These are phyloP conservation scores for Cataglyphis altisquamis DNA, from an alignment of 2,888 invertebrate species.

Conservation along the genomic window DNA sequence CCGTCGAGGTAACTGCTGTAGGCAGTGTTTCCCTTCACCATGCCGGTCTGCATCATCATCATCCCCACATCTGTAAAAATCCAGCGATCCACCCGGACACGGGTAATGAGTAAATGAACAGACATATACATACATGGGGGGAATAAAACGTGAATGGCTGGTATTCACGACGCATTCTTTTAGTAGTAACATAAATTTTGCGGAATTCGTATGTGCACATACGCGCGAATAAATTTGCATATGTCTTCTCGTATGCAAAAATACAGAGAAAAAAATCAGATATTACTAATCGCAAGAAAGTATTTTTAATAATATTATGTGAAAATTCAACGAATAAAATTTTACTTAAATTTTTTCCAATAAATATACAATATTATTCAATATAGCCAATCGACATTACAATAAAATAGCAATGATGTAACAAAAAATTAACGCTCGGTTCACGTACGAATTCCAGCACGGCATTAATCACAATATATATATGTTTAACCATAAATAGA, in stretches of 20 bases:
- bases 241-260: not conserved
- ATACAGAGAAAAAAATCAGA: not conserved
- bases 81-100: slow-evolving; percentile 77
- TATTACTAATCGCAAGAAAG: not conserved
- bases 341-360: not conserved
- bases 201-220: slow-evolving; percentile 49
- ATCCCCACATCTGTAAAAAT: slow-evolving; percentile 97
- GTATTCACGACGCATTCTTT: slow-evolving; percentile 29
- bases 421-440: not conserved
- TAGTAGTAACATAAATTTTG: slow-evolving; percentile 31
- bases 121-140: slow-evolving; percentile 41
- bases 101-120: slow-evolving; percentile 62
- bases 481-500: slow-evolving; percentile 1
- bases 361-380: not conserved
- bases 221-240: slow-evolving; percentile 5
- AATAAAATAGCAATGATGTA: not conserved
- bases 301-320: not conserved
- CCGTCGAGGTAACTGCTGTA: slow-evolving; percentile 93
- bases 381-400: not conserved
- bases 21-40: slow-evolving; percentile 96
- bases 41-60: slow-evolving; percentile 98
- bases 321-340: slow-evolving; percentile 12
- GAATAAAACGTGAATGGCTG: slow-evolving; percentile 10
- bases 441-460: slow-evolving; percentile 50
- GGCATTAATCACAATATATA: slow-evolving; percentile 47